Conservation (phyloP, 2,113 vertebrate species). For the Argyrosomus japonicus region DNA sequence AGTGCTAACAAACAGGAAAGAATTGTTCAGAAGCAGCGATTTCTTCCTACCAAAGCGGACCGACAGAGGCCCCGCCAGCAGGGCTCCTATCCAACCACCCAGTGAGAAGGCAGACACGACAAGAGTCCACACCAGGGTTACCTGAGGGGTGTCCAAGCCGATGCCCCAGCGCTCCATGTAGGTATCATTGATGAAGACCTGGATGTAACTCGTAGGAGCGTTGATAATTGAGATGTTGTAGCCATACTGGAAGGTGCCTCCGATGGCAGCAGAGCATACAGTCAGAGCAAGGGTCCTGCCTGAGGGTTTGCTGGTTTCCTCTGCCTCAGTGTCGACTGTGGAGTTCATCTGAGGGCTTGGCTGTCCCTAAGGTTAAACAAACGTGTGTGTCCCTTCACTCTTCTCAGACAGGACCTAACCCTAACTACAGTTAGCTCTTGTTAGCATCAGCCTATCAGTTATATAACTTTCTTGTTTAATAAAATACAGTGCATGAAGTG, state of each 20-base stretch:
- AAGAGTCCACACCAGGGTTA: conserved; percentile 89
- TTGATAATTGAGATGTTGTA: conserved; percentile 94
- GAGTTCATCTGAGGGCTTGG: conserved; percentile 36
- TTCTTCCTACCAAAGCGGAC: conserved; percentile 89
- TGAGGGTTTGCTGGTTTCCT: conserved; percentile 18
- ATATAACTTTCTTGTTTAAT: too few relatives aligned
- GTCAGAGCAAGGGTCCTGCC: conserved; percentile 84
- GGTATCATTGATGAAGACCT: conserved; percentile 89
- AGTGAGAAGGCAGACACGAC: conserved; percentile 88
- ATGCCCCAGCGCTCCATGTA: conserved; percentile 83
- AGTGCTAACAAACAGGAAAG: conserved; percentile 82
- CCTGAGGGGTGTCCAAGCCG: conserved; percentile 69
- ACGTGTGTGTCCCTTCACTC: background rate
- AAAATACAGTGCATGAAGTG: fast-evolving
- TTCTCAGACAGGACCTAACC: background rate
- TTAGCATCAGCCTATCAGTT: background rate
- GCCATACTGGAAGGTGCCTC: conserved; percentile 94
- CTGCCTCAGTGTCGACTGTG: background rate
- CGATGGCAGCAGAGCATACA: conserved; percentile 88
- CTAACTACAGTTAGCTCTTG: too few relatives aligned
- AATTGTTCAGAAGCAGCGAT: conserved; percentile 89
- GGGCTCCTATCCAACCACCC: conserved; percentile 87
- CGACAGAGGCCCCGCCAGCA: conserved; percentile 89
- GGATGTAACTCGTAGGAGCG: conserved; percentile 88
- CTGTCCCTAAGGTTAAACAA: background rate